Evolutionary conservation across 2,888 invertebrate genomes (phyloP).

Genomic region (Polyommatus iphigenia): DNA sequence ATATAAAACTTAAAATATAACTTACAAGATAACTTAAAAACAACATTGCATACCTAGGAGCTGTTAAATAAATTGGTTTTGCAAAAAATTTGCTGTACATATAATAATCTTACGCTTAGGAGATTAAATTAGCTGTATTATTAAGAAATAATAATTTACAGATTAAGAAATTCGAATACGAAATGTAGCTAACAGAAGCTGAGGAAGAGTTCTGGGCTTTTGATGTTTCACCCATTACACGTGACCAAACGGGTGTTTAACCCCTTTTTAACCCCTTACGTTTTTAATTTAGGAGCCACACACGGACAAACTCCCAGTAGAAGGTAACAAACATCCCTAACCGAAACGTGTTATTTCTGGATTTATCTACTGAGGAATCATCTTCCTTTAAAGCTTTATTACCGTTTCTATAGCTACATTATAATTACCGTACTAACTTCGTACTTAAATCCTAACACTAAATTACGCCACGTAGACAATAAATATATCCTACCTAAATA

Average conservation of each 20-base stretch:
- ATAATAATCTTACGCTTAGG: neutral
- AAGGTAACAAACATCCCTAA: slow-evolving; percentile 12
- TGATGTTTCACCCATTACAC: neutral
- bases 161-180: neutral
- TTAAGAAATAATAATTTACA: neutral
- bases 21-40: too few relatives aligned
- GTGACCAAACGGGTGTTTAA: neutral
- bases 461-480: neutral
- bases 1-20: neutral
- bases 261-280: neutral
- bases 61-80: too few relatives aligned
- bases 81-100: too few relatives aligned
- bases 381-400: slow-evolving; percentile 25
- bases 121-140: neutral
- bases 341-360: slow-evolving; percentile 23
- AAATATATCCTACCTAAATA: neutral
- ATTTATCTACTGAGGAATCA: slow-evolving; percentile 20
- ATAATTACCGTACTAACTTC: neutral
- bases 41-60: too few relatives aligned
- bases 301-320: neutral
- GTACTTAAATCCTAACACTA: neutral
- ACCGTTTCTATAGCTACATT: slow-evolving; percentile 12
- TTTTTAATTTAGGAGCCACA: neutral
- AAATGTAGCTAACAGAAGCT: slow-evolving; percentile 8
- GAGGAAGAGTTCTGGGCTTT: neutral